Evolutionary conservation across 2,797 vertebrate genomes (phyloP), one percentile per base, ranked within the genome.

Genomic region (Malurus leucopterus): DNA sequence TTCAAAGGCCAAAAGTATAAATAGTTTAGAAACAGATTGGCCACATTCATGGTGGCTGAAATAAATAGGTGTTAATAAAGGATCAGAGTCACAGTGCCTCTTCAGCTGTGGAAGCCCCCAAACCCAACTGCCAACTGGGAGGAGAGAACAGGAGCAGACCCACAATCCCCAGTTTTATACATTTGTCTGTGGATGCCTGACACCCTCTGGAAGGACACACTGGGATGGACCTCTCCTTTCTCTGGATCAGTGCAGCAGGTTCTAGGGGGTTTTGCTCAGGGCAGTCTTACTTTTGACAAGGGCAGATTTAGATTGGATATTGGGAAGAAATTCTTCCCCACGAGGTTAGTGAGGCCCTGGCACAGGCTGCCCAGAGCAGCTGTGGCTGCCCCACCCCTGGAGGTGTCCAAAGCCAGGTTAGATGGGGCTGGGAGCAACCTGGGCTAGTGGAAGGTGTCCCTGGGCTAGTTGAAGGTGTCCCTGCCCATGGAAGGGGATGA

Each of bases 71-170:
- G 71, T 32, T 47, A 34, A 40, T 4, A 30, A 76, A 74, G 58
- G 4, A 16, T 18, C 43, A n/a, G 22, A 71, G 47, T 27, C n/a
- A 46, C 38, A 26, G 32, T 47, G 29, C 34, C 19, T 5, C 43
- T 32, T 59, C 43, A 62, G 65, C 51, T 32, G 5, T 2, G 9
- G 47, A 29, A 34, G 7, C 3, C 34, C 32, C 24, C 26, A 49
- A 1, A 8, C n/a, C 19, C 0, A 0, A 7, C 0, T 40, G n/a
- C 20, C 36, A 67, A 2, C 23, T 29, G 30, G 43, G 59, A 75
- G 23, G 18, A 46, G 22, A 46, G 26, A 30, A 50, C 15, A 38
- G 67, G 20, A 63, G 32, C 19, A 81, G 14, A 36, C 5, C 46
- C 21, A 15, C 29, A 63, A 44, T 29, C 27, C 62, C 38, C 40